phyloP scores from a whole-genome alignment of 2,797 vertebrate species.

The Lithobates sylvaticus region DNA sequence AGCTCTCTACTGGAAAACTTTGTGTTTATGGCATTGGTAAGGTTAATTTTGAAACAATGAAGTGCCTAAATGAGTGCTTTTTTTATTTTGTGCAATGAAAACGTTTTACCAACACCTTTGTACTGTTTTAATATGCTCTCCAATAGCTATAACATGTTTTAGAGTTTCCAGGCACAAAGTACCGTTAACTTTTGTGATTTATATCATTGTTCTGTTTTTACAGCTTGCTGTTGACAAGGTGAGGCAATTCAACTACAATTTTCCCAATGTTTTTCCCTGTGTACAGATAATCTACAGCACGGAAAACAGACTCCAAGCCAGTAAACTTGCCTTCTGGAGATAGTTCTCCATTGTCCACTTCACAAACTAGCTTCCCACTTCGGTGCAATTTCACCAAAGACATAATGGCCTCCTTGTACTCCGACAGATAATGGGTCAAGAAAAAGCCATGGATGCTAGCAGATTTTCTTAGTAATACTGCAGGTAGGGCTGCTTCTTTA shows the following conservation, averaged over 20 bases:
- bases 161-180: conserved; percentile 69
- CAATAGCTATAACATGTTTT: conserved; percentile 71
- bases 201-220: conserved; percentile 81
- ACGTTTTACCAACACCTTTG: conserved; percentile 69
- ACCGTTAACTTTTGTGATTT: conserved; percentile 74
- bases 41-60: conserved; percentile 27
- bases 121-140: conserved; percentile 66
- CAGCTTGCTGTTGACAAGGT: conserved; percentile 84
- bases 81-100: conserved; percentile 59
- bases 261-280: conserved; percentile 91
- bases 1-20: neutral
- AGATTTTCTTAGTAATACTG: conserved; percentile 88
- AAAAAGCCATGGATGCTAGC: conserved; percentile 90
- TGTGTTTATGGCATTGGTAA: neutral
- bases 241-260: conserved; percentile 88
- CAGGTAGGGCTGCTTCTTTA: conserved; percentile 79
- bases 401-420: conserved; percentile 82
- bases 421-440: conserved; percentile 84
- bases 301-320: conserved; percentile 89
- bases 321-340: conserved; percentile 82
- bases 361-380: conserved; percentile 83
- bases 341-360: conserved; percentile 85
- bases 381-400: conserved; percentile 83
- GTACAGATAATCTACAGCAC: conserved; percentile 93
- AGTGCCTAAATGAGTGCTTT: conserved; percentile 8